phyloP scores from a whole-genome alignment of 2,888 invertebrate genomes.

The Blomia tropicalis region DNA sequence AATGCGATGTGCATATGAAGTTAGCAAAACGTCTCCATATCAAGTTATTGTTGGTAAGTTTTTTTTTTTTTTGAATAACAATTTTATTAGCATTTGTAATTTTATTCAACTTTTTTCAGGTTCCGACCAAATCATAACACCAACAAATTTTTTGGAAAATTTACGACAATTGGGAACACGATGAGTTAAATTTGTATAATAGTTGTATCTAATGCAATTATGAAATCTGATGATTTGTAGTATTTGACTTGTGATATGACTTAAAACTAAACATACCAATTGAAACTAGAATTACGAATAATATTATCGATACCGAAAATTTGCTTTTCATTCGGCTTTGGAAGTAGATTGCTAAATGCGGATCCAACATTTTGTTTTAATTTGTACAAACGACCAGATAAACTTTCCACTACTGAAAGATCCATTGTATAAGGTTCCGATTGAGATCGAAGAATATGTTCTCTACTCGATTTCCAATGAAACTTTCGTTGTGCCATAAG shows the following conservation, averaged over 20 bases:
- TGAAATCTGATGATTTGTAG: no score
- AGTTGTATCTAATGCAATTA: neutral
- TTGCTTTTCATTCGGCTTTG: neutral
- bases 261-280: slow-evolving; percentile 7
- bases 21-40: slow-evolving; percentile 80
- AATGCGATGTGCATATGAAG: slow-evolving; percentile 94
- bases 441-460: neutral
- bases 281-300: neutral
- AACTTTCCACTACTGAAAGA: neutral
- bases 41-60: slow-evolving; percentile 77
- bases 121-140: slow-evolving; percentile 87
- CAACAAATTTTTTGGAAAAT: slow-evolving; percentile 83
- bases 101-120: slow-evolving; percentile 42
- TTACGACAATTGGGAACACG: slow-evolving; percentile 47
- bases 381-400: neutral
- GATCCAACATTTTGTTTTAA: neutral
- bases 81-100: neutral
- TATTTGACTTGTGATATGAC: no score
- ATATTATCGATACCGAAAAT: neutral
- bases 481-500: neutral
- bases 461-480: neutral
- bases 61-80: neutral
- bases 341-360: neutral
- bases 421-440: slow-evolving; percentile 1
- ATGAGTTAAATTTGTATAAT: neutral